Percentiles rank a stretch among this genome's conserved stretches.
Evolutionary conservation across 2,797 vertebrate genomes (phyloP).

Genomic region (Morus bassanus): DNA sequence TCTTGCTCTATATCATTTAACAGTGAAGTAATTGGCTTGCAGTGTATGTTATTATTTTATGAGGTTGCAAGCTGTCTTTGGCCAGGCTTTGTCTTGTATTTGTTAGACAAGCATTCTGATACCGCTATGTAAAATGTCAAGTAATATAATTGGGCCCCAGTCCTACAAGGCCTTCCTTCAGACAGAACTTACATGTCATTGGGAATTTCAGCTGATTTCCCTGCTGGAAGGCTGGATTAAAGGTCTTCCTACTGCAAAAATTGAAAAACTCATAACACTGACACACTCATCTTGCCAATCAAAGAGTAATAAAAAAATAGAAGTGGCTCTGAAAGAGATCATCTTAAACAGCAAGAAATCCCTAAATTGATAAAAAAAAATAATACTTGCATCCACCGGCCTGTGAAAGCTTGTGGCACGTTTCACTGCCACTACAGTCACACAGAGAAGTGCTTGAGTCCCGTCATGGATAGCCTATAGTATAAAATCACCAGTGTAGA

Average conservation of each 20-base stretch:
- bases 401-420: not conserved
- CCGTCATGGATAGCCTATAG: not conserved
- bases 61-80: slow-evolving; percentile 23
- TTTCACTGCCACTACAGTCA: not conserved
- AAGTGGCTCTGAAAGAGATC: not conserved
- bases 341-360: slow-evolving; percentile 11
- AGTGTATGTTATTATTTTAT: slow-evolving; percentile 5
- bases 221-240: slow-evolving; percentile 49
- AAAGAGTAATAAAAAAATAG: slow-evolving; percentile 28
- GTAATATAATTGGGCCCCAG: slow-evolving; percentile 46
- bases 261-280: slow-evolving; percentile 53
- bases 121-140: slow-evolving; percentile 58
- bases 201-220: slow-evolving; percentile 60
- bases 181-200: slow-evolving; percentile 27
- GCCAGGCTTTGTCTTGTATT: slow-evolving; percentile 45
- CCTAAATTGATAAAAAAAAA: slow-evolving; percentile 5
- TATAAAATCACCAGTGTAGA: not conserved
- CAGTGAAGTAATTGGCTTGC: slow-evolving; percentile 10
- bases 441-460: not conserved
- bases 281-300: slow-evolving; percentile 41
- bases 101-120: slow-evolving; percentile 53
- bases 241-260: slow-evolving; percentile 44
- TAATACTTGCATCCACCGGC: not conserved
- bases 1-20: not conserved
- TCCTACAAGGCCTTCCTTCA: slow-evolving; percentile 38